Percentiles rank a stretch among this genome's conserved stretches.
Evolutionary conservation across 2,797 vertebrate species (phyloP).

Genomic region (Danio aesculapii): DNA sequence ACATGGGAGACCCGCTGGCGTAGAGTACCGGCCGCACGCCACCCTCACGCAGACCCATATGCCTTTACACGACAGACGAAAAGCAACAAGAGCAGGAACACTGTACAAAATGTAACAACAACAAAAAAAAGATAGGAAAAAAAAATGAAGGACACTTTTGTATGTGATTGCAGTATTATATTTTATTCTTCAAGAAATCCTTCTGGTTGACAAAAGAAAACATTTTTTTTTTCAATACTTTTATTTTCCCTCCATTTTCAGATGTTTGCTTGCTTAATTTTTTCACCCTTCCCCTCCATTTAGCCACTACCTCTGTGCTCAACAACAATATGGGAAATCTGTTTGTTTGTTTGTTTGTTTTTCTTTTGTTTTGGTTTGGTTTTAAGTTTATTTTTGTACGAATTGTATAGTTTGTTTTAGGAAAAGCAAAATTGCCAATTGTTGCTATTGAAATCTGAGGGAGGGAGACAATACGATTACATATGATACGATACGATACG

Average conservation of each 20-base stretch:
- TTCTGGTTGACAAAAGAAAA: conserved; percentile 74
- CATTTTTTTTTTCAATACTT: conserved; percentile 67
- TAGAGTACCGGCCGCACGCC: conserved; percentile 76
- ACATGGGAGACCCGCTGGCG: conserved; percentile 92
- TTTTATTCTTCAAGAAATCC: conserved; percentile 86
- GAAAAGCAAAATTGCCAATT: conserved; percentile 61
- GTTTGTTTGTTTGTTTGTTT: conserved; percentile 65
- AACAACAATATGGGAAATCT: conserved; percentile 73
- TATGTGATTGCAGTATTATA: conserved; percentile 99
- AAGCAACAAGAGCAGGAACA: conserved; percentile 77
- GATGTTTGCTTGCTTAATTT: conserved; percentile 69
- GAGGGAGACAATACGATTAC: conserved; percentile 1
- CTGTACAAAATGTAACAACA: conserved; percentile 98
- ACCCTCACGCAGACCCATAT: conserved; percentile 57
- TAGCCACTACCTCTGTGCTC: conserved; percentile 86
- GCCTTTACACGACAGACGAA: conserved; percentile 78
- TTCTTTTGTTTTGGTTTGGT: conserved; percentile 66
- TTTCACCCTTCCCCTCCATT: conserved; percentile 65
- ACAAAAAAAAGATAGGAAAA: conserved; percentile 72
- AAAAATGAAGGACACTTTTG: conserved; percentile 97
- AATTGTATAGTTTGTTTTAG: conserved; percentile 80
- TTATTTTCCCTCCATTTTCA: conserved; percentile 66
- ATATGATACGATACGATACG: background rate
- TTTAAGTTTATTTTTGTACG: conserved; percentile 79
- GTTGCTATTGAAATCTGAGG: conserved; percentile 63